Evolutionary conservation across 2,797 vertebrate species (phyloP), one percentile per base, ranked within the genome.

Genomic region (Notolabrus celidotus): DNA sequence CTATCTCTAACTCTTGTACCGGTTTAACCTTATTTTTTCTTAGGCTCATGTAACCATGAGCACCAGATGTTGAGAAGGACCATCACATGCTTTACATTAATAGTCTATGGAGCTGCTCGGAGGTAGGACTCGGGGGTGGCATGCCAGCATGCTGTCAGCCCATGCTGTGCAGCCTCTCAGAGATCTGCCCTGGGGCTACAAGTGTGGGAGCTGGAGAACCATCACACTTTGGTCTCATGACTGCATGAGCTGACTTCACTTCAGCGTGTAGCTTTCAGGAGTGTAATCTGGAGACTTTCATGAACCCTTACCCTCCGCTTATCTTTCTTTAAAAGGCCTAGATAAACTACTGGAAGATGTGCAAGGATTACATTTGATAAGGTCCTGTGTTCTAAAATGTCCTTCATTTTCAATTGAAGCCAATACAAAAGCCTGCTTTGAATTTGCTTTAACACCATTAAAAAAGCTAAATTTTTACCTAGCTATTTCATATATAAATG

Each of bases 191-290:
- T 47, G 49, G 54, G 71, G 85, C 69, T 65, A 75, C 49, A 56
- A 58, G 53, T 59, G 61, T 66, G 57, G 81, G 77, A 74, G 64
- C 53, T 55, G 39, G 50, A 82, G 81, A 74, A 70, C 42, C 10
- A 8, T 88, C 86, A 89, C 81, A 79, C 84, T 79, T 77, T 62
- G 74, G 82, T 89, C 90, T 85, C 77, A 86, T 92, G 91, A 92
- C 84, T 76, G 19, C 38, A 68, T 67, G 25, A 68, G 52, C 45
- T 71, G 61, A 68, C 64, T 67, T 45, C 17, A 29, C 58, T 55
- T 66, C 27, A 66, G 47, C 61, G 47, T 67, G n/a, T 14, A n/a
- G 62, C 38, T 52, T 71, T 74, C 67, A 36, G 70, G 74, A 80
- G 80, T 77, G 61, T 85, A 79, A 86, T 85, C 83, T 71, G 23